phyloP scores from a whole-genome alignment of 2,113 vertebrate genomes.

The Aix galericulata region DNA sequence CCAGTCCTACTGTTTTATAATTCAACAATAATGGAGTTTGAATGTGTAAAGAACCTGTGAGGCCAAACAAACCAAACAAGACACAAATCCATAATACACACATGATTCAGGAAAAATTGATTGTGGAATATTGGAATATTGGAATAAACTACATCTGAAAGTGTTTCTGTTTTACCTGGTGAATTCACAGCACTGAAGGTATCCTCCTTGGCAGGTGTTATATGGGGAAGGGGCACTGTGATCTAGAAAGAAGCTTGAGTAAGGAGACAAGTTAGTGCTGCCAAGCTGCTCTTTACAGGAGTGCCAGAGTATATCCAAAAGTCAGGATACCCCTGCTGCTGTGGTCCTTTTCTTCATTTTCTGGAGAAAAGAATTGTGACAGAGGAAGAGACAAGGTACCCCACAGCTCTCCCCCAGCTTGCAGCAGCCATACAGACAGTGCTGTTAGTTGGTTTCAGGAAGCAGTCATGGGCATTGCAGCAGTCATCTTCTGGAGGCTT shows the following conservation, averaged over 20 bases:
- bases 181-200: background rate
- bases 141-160: background rate
- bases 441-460: background rate
- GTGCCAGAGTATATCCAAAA: background rate
- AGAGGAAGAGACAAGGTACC: background rate
- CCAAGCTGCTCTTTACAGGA: background rate
- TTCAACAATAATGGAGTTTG: background rate
- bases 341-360: background rate
- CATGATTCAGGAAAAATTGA: background rate
- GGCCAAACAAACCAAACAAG: background rate
- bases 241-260: background rate
- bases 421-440: background rate
- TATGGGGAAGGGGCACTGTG: background rate
- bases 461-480: background rate
- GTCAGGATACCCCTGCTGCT: background rate
- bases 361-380: background rate
- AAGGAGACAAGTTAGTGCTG: background rate
- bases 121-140: no score
- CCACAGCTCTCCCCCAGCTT: background rate
- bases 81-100: background rate
- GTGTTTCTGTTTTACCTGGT: background rate
- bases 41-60: background rate
- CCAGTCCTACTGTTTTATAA: background rate
- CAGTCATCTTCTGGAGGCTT: background rate
- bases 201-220: background rate